Percentiles rank a stretch among this genome's conserved stretches.
phyloP scores from a whole-genome alignment of 2,113 vertebrate genomes.

The Peucedramus taeniatus region DNA sequence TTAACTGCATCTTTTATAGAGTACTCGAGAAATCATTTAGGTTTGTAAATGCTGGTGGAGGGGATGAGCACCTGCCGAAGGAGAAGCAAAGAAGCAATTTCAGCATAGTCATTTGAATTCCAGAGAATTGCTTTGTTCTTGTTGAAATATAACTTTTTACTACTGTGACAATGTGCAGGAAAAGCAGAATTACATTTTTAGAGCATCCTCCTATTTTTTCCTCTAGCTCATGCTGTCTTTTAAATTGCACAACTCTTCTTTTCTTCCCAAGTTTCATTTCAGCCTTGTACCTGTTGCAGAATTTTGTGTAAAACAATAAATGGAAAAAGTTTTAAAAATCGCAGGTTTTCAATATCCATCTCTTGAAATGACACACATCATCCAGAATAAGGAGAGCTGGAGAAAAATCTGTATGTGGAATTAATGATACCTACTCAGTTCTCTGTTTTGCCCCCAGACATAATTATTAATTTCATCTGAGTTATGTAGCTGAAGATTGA shows the following conservation, averaged over 20 bases:
- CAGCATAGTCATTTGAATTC: not conserved
- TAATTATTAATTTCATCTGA: not conserved
- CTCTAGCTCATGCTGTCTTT: not conserved
- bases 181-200: not conserved
- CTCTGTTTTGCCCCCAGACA: not conserved
- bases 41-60: not conserved
- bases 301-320: not conserved
- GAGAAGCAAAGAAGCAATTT: not conserved
- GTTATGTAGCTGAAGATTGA: not conserved
- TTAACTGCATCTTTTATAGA: not conserved
- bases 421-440: not conserved
- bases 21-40: not conserved
- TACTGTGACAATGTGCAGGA: not conserved
- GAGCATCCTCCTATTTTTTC: not conserved
- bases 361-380: not conserved
- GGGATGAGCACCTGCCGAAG: not conserved
- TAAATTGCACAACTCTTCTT: not conserved
- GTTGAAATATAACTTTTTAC: not conserved
- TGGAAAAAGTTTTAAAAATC: not conserved
- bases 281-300: not conserved
- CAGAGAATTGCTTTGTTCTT: not conserved
- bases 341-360: not conserved
- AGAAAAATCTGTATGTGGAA: not conserved
- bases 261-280: not conserved
- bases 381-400: not conserved